Conservation (phyloP, 2,888 invertebrate species). For the Caenorhabditis uteleia region DNA sequence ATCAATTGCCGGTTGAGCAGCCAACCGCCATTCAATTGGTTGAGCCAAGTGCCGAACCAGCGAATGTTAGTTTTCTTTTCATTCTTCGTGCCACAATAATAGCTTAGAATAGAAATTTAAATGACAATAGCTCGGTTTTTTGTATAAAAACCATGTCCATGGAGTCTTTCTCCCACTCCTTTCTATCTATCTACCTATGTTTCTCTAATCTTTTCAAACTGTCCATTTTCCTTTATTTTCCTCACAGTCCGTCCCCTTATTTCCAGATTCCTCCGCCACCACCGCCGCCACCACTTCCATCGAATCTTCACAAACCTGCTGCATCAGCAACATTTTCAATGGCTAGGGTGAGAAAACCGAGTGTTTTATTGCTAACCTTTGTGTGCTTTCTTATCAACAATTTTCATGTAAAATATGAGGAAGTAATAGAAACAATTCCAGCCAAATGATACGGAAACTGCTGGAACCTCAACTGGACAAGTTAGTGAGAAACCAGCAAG, state of each 20-base stretch:
- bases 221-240: conserved; percentile 2
- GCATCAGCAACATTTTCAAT: conserved; percentile 27
- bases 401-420: not conserved
- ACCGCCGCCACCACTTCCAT: conserved; percentile 59
- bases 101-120: not conserved
- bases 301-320: conserved; percentile 21
- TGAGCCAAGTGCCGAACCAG: conserved; percentile 27
- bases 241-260: too few relatives aligned
- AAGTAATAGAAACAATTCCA: not conserved
- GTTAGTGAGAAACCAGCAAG: conserved; percentile 8
- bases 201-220: not conserved
- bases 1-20: conserved; percentile 46
- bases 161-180: too few relatives aligned
- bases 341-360: conserved; percentile 28
- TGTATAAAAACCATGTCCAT: too few relatives aligned
- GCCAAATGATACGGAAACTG: not conserved
- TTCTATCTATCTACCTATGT: too few relatives aligned
- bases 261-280: conserved; percentile 52
- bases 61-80: conserved; percentile 24
- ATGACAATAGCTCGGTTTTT: not conserved
- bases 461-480: not conserved
- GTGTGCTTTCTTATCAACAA: not conserved
- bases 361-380: not conserved
- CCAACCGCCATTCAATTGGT: conserved; percentile 45
- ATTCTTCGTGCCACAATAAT: not conserved